These are phyloP conservation scores for Cerceris rybyensis DNA, from an alignment of 2,888 invertebrate species.

Conservation along the genomic window DNA sequence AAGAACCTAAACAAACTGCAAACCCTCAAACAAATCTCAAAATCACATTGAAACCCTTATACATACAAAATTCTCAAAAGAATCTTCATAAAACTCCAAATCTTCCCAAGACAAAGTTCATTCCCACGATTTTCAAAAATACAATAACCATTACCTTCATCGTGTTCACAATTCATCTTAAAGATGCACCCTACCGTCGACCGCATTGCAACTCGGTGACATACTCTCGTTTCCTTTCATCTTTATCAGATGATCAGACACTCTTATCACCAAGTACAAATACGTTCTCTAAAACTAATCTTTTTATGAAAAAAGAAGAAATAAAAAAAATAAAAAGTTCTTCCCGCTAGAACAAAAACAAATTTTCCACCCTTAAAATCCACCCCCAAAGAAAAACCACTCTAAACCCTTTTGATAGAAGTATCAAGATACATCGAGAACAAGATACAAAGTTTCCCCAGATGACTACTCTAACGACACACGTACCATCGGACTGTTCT, in stretches of 20 bases:
- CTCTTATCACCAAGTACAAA: conserved; percentile 34
- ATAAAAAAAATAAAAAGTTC: no score
- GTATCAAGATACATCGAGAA: neutral
- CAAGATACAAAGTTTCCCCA: neutral
- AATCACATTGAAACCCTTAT: no score
- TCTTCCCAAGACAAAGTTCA: no score
- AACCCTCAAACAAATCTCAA: no score
- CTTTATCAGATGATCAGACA: conserved; percentile 26
- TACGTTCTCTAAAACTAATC: neutral
- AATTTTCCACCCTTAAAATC: no score
- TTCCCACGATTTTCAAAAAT: no score
- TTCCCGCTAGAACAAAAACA: no score
- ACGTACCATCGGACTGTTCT: conserved; percentile 50
- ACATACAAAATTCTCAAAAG: no score
- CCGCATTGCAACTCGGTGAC: conserved; percentile 36
- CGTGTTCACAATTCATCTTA: no score
- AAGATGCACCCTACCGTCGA: conserved; percentile 1
- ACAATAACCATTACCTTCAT: no score
- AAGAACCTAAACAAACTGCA: no score
- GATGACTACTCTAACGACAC: conserved; percentile 34
- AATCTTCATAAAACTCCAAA: no score
- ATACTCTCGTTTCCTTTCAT: conserved; percentile 38
- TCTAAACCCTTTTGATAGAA: neutral
- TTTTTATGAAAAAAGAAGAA: neutral
- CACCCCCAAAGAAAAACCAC: neutral